These are phyloP conservation scores for Catocala nupta DNA, from an alignment of 2,888 invertebrate species.

Conservation along the genomic window DNA sequence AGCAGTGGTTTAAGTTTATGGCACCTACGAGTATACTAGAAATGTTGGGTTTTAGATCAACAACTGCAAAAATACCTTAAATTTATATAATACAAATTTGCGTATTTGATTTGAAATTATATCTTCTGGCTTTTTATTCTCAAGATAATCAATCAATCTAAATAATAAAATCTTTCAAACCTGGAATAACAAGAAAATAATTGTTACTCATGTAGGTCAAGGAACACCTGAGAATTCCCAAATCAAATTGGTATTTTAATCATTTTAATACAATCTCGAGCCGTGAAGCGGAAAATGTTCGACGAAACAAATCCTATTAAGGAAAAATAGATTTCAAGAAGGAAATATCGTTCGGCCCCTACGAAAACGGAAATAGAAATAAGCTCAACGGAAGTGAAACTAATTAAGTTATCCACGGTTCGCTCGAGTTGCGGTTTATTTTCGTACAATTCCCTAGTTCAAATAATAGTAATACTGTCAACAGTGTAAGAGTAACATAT, in stretches of 20 bases:
- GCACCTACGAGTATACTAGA: too few species aligned
- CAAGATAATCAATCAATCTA: too few species aligned
- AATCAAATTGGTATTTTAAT: slow-evolving; percentile 70
- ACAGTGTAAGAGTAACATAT: slow-evolving; percentile 76
- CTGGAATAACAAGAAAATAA: background rate
- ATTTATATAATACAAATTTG: too few species aligned
- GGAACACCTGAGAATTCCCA: slow-evolving; percentile 56
- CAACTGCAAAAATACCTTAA: too few species aligned
- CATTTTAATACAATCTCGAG: slow-evolving; percentile 65
- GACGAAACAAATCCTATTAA: slow-evolving; percentile 80
- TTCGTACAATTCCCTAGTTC: slow-evolving; percentile 77
- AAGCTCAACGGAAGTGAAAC: slow-evolving; percentile 84
- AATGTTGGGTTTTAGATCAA: too few species aligned
- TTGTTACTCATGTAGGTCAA: slow-evolving; percentile 7
- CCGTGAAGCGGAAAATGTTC: slow-evolving; percentile 61
- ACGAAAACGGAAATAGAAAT: slow-evolving; percentile 85
- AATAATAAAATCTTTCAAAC: background rate
- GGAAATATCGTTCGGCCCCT: slow-evolving; percentile 79
- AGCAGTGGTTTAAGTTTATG: too few species aligned
- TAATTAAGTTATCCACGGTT: slow-evolving; percentile 86
- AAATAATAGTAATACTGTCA: slow-evolving; percentile 84
- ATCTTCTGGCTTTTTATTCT: too few species aligned
- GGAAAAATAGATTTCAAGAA: slow-evolving; percentile 80
- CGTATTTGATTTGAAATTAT: too few species aligned
- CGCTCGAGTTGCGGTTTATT: slow-evolving; percentile 81